Conservation (phyloP, 2,797 vertebrate genomes). For the Otus scops region DNA sequence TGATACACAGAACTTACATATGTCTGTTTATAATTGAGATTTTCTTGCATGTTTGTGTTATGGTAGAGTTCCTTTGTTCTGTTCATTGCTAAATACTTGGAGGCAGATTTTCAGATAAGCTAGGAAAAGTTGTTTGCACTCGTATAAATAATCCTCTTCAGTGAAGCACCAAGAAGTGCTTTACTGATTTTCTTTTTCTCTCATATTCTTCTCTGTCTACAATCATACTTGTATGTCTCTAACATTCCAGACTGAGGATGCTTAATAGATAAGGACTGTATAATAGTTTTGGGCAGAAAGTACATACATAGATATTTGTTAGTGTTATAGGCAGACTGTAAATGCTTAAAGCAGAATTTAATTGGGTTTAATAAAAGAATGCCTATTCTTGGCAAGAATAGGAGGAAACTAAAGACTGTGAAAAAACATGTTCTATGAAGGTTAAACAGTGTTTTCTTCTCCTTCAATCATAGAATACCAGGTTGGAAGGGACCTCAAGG, state of each 20-base stretch:
- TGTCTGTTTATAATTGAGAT: neutral
- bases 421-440: neutral
- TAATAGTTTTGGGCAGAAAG: neutral
- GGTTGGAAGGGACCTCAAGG: too few species aligned
- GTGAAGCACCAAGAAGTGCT: neutral
- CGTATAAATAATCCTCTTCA: neutral
- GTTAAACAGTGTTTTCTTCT: neutral
- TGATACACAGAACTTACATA: neutral
- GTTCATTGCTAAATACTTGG: neutral
- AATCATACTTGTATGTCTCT: neutral
- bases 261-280: neutral
- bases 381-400: neutral
- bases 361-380: neutral
- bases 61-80: neutral
- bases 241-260: neutral
- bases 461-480: neutral
- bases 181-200: neutral
- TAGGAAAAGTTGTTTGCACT: neutral
- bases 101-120: neutral
- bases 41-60: neutral
- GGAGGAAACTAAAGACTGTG: neutral
- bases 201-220: neutral
- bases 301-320: neutral
- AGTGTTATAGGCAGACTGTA: neutral
- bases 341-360: neutral